Conservation (phyloP, 1,140 invertebrate species). For the Penaeus vannamei region DNA sequence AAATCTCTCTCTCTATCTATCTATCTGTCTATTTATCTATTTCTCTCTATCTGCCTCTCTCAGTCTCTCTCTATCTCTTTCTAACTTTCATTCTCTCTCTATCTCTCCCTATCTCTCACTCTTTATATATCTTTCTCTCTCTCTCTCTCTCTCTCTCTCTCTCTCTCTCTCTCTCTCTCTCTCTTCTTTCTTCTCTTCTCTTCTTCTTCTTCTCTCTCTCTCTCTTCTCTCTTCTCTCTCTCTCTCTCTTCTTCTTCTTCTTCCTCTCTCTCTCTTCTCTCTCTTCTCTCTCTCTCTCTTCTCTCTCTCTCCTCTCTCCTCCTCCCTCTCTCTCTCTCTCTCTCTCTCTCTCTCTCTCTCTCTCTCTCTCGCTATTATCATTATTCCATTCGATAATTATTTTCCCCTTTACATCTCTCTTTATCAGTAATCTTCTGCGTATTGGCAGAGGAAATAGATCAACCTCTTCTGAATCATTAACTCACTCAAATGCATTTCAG, state of each 20-base stretch:
- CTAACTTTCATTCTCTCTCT: background rate
- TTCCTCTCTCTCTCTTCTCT: too few relatives aligned
- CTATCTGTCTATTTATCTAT: too few relatives aligned
- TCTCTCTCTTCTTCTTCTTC: too few relatives aligned
- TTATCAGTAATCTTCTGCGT: too few relatives aligned
- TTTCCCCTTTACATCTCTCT: too few relatives aligned
- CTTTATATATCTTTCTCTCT: background rate
- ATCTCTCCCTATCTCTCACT: background rate
- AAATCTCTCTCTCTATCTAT: background rate
- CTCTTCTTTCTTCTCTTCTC: background rate
- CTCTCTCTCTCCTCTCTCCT: background rate
- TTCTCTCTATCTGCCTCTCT: too few relatives aligned
- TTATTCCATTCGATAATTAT: too few relatives aligned
- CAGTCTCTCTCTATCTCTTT: too few relatives aligned
- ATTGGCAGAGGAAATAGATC: too few relatives aligned
- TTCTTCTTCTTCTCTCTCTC: background rate
- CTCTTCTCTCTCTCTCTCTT: too few relatives aligned
- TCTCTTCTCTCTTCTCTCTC: background rate
- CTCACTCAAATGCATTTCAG: too few relatives aligned
- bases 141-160: background rate
- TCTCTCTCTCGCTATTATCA: background rate
- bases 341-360: constrained; percentile 19
- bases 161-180: constrained; percentile 12
- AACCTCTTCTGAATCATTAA: too few relatives aligned
- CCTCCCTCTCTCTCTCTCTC: background rate